Evolutionary conservation across 1,140 invertebrate species (phyloP).

Genomic region (Drosophila guanche): DNA sequence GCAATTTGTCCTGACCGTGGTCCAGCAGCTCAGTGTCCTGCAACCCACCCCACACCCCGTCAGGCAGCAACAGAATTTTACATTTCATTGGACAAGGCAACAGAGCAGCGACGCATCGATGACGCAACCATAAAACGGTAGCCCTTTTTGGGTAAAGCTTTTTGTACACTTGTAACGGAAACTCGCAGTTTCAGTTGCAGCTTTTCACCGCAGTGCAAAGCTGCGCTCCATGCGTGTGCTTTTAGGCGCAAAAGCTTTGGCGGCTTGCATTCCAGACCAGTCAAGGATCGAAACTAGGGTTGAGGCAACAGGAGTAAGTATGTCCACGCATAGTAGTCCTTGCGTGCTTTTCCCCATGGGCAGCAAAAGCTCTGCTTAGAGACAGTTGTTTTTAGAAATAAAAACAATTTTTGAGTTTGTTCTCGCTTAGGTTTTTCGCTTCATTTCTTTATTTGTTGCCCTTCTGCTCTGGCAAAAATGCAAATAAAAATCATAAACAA

Average conservation of each 20-base stretch:
- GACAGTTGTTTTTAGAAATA: too few relatives aligned
- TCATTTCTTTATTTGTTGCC: slow-evolving; percentile 49
- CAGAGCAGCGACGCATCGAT: slow-evolving; percentile 11
- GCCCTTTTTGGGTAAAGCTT: not conserved
- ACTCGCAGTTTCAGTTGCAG: too few relatives aligned
- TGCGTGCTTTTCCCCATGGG: too few relatives aligned
- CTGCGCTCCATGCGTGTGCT: too few relatives aligned
- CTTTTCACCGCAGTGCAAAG: too few relatives aligned
- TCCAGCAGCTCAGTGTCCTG: not conserved
- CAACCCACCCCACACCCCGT: not conserved
- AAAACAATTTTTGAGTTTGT: slow-evolving; percentile 8
- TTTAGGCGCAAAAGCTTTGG: too few relatives aligned
- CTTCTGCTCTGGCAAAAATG: slow-evolving; percentile 30
- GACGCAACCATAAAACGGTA: not conserved
- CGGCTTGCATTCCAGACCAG: too few relatives aligned
- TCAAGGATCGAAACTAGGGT: too few relatives aligned
- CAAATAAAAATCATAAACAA: slow-evolving; percentile 41
- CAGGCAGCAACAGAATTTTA: slow-evolving; percentile 6
- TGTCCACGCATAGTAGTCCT: too few relatives aligned
- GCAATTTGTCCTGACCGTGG: slow-evolving; percentile 30
- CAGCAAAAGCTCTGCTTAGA: too few relatives aligned
- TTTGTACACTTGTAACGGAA: too few relatives aligned
- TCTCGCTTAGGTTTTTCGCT: slow-evolving; percentile 44
- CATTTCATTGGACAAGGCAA: slow-evolving; percentile 39
- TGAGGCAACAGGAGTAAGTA: too few relatives aligned